Base-by-base conservation (phyloP, 2,888 invertebrate species). In the Agriopis aurantiaria region DNA sequence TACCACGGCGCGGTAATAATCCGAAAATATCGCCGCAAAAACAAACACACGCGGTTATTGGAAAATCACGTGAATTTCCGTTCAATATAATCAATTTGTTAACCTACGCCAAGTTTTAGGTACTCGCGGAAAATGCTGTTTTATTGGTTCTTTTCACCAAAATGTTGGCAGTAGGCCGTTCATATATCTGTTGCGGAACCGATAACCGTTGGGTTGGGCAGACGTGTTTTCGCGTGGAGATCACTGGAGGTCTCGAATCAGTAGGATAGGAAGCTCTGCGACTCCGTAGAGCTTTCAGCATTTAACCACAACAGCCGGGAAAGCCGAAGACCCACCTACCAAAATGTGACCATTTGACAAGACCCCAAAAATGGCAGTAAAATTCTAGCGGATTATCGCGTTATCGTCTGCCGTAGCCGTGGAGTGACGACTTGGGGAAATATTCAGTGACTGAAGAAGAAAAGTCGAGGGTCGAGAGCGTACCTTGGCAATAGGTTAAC, bases 21-120 rank as follows among this genome's bases (percentile, higher is more conserved):
- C 80, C 78, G 75, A 78, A 82, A 74, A 83, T 83, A 83, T 61
- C 64, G 55, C 17, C 51, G 41, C 46, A 64, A 65, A 53, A 59
- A 68, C 69, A 60, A 60, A 48, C 64, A 49, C 59, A 49, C n/a
- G 23, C 58, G 51, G 43, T 65, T 69, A 60, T 69, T 61, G 60
- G 59, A 33, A 60, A 65, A 64, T 17, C 69, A 65, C 64, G 69
- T 17, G 46, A 58, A 33, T 4, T 56, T 53, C 8, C 57, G 57
- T 49, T 48, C 56, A n/a, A 8, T 10, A 17, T 64, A 11, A 46
- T 40, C 51, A 14, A 17, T 40, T 40, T 41, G 40, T n/a, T 33
- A 33, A 33, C 33, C 33, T 33, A 33, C 33, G 3, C 12, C 3
- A 11, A 12, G 8, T 12, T 55, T 55, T 7, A 55, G 17, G 8